Evolutionary conservation across 2,888 invertebrate species (phyloP).

Genomic region (Hololepta plana): DNA sequence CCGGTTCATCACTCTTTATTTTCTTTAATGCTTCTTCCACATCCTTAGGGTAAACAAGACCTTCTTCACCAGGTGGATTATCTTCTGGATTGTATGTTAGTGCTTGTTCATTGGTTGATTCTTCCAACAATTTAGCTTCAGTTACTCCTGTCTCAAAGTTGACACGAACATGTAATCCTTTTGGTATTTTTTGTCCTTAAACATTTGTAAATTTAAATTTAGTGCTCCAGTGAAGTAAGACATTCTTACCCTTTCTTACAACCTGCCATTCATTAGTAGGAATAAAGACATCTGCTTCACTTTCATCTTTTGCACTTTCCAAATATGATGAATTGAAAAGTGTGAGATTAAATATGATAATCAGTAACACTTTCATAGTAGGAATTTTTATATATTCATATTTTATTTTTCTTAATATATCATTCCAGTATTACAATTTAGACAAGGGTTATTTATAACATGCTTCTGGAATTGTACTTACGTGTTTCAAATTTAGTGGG

Average conservation of each 20-base stretch:
- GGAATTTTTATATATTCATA: no score
- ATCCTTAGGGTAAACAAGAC: slow-evolving; percentile 10
- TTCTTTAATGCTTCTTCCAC: slow-evolving; percentile 26
- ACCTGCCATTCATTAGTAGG: slow-evolving; percentile 46
- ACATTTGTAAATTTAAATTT: slow-evolving; percentile 7
- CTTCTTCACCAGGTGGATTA: neutral
- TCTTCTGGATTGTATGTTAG: neutral
- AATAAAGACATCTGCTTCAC: slow-evolving; percentile 31
- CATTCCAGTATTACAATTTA: no score
- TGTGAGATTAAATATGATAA: no score
- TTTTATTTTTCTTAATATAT: no score
- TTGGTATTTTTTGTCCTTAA: slow-evolving; percentile 50
- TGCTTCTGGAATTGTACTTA: no score
- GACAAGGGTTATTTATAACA: no score
- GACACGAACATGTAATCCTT: slow-evolving; percentile 55
- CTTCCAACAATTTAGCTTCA: slow-evolving; percentile 54
- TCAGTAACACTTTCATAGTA: no score
- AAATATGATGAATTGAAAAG: no score
- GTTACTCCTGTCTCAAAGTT: slow-evolving; percentile 54
- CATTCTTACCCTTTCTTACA: slow-evolving; percentile 35
- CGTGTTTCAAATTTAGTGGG: no score
- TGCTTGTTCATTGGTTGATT: neutral
- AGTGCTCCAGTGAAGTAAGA: slow-evolving; percentile 3
- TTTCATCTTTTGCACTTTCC: no score
- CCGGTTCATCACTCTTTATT: slow-evolving; percentile 22